Percentiles rank a stretch among this genome's conserved stretches.
These are phyloP conservation scores for Oxyruncus cristatus DNA, from an alignment of 2,113 vertebrate genomes.

Conservation along the genomic window DNA sequence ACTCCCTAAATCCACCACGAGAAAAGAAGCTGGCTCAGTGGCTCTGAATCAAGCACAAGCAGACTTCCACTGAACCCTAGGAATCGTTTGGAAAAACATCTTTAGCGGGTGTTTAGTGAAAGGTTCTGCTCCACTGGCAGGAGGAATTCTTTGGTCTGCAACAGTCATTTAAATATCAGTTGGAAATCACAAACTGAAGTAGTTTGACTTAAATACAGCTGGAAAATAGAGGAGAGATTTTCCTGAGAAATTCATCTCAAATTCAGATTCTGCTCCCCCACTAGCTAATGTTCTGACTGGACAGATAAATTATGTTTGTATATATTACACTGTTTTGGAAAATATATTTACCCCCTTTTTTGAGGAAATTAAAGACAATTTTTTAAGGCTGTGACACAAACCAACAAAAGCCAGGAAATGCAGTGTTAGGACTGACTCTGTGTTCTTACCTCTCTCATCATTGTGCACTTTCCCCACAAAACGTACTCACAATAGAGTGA, in stretches of 20 bases:
- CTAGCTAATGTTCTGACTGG: background rate
- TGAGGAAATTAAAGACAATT: slow-evolving; percentile 24
- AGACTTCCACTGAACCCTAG: background rate
- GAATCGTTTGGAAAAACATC: background rate
- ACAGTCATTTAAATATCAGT: background rate
- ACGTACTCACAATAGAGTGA: background rate
- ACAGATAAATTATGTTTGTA: background rate
- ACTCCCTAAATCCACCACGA: background rate
- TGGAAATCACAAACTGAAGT: slow-evolving; percentile 54
- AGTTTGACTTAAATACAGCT: background rate
- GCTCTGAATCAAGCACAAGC: background rate
- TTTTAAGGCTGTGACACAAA: slow-evolving; percentile 43
- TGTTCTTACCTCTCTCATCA: slow-evolving; percentile 46
- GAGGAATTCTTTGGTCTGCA: slow-evolving; percentile 31
- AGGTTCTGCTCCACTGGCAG: background rate
- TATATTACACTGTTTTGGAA: slow-evolving; percentile 1
- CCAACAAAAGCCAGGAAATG: slow-evolving; percentile 69
- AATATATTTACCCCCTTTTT: slow-evolving; percentile 41
- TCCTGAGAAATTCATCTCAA: background rate
- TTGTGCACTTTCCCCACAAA: slow-evolving; percentile 35
- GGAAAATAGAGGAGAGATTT: background rate
- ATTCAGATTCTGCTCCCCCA: background rate
- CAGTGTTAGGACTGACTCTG: background rate
- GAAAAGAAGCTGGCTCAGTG: background rate
- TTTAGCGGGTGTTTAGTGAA: background rate